phyloP scores from a whole-genome alignment of 2,797 vertebrate genomes.

The Argya squamiceps region DNA sequence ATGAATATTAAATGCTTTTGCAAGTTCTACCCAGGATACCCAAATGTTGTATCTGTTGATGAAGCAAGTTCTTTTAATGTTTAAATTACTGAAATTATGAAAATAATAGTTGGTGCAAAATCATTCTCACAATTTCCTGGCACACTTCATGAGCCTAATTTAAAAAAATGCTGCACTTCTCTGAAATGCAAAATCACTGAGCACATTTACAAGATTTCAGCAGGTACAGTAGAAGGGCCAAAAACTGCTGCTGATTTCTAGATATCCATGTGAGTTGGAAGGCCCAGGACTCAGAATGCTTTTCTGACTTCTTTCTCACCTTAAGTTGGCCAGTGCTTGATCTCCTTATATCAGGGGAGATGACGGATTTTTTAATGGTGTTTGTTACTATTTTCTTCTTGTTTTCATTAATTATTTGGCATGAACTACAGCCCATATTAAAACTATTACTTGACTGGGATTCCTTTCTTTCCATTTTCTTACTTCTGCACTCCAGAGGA shows the following conservation, averaged over 20 bases:
- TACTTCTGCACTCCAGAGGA: constrained; percentile 29
- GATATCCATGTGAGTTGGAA: background rate
- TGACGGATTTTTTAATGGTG: background rate
- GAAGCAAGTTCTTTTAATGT: background rate
- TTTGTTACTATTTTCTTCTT: constrained; percentile 43
- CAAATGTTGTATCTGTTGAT: background rate
- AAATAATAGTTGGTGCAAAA: background rate
- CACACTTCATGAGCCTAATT: background rate
- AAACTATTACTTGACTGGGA: constrained; percentile 46
- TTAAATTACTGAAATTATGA: background rate
- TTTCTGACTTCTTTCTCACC: background rate
- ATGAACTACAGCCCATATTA: constrained; percentile 31
- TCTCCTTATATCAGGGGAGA: background rate
- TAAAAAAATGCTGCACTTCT: background rate
- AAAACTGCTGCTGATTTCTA: constrained; percentile 22
- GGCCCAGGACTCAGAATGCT: background rate
- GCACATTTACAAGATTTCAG: background rate
- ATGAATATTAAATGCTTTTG: background rate
- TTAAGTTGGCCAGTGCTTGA: background rate
- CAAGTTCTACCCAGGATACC: background rate
- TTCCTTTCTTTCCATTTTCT: constrained; percentile 49
- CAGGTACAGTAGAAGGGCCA: background rate
- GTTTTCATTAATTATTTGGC: constrained; percentile 48
- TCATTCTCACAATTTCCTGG: background rate
- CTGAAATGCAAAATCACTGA: background rate